Evolutionary conservation across 2,888 invertebrate genomes (phyloP).

Genomic region (Ophioninae sp.): DNA sequence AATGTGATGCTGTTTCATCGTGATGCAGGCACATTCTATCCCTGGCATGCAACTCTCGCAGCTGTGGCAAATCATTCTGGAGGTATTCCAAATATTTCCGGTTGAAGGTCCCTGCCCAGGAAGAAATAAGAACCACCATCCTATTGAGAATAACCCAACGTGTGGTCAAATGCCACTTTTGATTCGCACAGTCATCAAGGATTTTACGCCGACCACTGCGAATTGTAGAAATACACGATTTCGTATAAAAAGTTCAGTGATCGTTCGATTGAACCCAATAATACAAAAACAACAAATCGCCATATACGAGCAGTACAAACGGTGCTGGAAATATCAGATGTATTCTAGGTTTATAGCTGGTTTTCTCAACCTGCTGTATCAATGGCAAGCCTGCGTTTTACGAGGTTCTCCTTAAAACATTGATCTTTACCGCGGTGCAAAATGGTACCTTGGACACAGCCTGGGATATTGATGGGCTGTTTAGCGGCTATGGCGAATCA

Average conservation of each 20-base stretch:
- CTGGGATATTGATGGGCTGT: not conserved
- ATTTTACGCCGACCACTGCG: not conserved
- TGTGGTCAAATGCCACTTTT: not conserved
- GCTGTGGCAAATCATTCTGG: not conserved
- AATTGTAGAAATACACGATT: conserved; percentile 30
- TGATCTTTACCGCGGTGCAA: conserved; percentile 33
- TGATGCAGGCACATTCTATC: not conserved
- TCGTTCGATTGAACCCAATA: not conserved
- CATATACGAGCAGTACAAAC: conserved; percentile 13
- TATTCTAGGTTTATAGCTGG: conserved; percentile 24
- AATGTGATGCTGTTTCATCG: not conserved
- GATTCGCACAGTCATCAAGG: not conserved
- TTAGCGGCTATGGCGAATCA: conserved; percentile 27
- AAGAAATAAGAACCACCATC: not conserved
- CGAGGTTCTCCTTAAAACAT: conserved; percentile 52
- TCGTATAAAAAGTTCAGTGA: not conserved
- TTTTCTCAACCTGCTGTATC: conserved; percentile 47
- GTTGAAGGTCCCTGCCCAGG: not conserved
- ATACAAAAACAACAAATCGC: not conserved
- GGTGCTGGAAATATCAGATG: not conserved
- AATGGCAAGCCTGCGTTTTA: conserved; percentile 54
- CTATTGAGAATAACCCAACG: not conserved
- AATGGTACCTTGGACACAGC: conserved; percentile 18
- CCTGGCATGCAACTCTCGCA: not conserved
- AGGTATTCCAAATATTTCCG: conserved; percentile 1